These are phyloP conservation scores for Heliconius nattereri DNA, from an alignment of 1,140 invertebrate species.

Conservation along the genomic window DNA sequence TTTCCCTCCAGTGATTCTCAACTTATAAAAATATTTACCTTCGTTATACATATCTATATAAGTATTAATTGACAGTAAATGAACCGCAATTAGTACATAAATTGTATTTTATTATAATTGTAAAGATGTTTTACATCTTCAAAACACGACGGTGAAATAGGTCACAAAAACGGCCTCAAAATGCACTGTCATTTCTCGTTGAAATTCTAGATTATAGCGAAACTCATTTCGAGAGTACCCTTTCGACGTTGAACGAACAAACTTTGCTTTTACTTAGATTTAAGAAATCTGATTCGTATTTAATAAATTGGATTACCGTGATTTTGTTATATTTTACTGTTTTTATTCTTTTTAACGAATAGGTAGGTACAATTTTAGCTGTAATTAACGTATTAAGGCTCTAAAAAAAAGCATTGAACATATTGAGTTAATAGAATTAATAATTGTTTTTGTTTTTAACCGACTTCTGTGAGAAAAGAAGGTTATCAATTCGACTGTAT, in stretches of 20 bases:
- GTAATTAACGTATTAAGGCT: no score
- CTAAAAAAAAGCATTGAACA: no score
- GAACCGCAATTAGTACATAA: neutral
- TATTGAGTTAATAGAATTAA: no score
- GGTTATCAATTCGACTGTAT: no score
- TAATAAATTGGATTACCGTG: neutral
- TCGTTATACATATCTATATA: no score
- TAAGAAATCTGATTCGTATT: slow-evolving; percentile 6
- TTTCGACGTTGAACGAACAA: slow-evolving; percentile 12
- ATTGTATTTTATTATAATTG: neutral
- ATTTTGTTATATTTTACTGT: neutral
- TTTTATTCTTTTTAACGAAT: neutral
- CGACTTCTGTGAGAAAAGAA: no score
- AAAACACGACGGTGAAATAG: neutral
- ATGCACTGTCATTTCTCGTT: slow-evolving; percentile 10
- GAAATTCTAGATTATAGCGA: slow-evolving; percentile 19
- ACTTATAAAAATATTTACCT: no score
- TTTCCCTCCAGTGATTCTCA: no score
- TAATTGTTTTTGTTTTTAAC: no score
- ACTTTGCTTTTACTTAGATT: neutral
- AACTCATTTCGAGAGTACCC: slow-evolving; percentile 25
- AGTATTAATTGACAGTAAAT: no score
- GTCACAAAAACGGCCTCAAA: slow-evolving; percentile 10
- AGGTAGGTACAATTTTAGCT: neutral
- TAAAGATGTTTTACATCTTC: neutral